Evolutionary conservation across 2,888 invertebrate genomes (phyloP).

Genomic region (Mythimna pallens): DNA sequence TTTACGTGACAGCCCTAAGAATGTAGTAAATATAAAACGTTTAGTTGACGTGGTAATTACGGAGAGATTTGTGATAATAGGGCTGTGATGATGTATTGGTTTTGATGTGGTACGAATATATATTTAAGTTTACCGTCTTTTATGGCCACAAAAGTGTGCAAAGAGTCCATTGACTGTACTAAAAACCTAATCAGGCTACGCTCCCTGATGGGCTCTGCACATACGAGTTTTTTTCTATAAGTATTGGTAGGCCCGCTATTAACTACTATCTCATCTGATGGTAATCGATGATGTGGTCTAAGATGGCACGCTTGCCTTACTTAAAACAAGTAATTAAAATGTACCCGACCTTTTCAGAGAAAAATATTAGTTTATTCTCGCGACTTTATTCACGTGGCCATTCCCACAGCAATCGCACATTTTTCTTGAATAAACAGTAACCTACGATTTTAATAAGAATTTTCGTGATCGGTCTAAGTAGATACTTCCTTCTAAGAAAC

Average conservation of each 20-base stretch:
- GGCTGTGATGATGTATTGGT: not conserved
- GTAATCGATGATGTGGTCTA: too few species aligned
- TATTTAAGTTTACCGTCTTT: not conserved
- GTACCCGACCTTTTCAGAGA: too few species aligned
- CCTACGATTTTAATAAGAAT: not conserved
- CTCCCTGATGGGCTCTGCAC: not conserved
- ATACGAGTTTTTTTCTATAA: too few species aligned
- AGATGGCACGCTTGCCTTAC: too few species aligned
- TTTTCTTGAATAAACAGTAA: not conserved
- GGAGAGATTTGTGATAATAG: conserved; percentile 31
- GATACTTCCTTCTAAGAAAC: not conserved
- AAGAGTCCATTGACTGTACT: not conserved
- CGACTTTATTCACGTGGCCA: not conserved
- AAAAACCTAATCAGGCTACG: not conserved
- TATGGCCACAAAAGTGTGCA: not conserved
- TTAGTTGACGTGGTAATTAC: conserved; percentile 55
- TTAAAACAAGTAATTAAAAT: not conserved
- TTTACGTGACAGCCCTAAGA: conserved; percentile 75
- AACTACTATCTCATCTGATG: too few species aligned
- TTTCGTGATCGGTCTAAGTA: not conserved
- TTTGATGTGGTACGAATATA: not conserved
- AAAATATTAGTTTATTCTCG: not conserved
- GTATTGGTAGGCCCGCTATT: too few species aligned
- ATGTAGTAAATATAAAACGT: conserved; percentile 43
- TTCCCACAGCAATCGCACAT: not conserved